These are phyloP conservation scores for Tadarida brasiliensis DNA, from an alignment of 2,797 vertebrate species.

Conservation along the genomic window DNA sequence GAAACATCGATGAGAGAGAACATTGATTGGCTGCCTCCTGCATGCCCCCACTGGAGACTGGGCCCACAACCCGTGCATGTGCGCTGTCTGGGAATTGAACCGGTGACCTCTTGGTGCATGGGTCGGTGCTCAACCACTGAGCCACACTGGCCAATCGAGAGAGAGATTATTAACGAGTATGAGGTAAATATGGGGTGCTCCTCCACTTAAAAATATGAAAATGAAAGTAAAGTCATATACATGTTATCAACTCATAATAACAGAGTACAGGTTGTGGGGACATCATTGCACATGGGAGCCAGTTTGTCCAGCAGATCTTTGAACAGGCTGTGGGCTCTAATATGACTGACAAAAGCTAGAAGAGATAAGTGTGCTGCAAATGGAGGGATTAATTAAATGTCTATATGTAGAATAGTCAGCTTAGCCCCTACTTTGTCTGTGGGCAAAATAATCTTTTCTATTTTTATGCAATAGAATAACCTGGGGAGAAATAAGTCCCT, in stretches of 20 bases:
- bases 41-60: too few species aligned
- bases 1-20: too few species aligned
- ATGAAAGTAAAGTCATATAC: constrained; percentile 15
- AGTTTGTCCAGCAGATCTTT: not conserved
- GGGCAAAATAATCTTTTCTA: not conserved
- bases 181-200: not conserved
- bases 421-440: not conserved
- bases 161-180: not conserved
- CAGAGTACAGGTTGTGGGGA: not conserved
- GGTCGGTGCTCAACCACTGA: too few species aligned
- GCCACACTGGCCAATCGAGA: not conserved
- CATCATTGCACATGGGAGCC: not conserved
- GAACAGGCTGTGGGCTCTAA: not conserved
- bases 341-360: not conserved
- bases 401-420: not conserved
- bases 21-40: too few species aligned
- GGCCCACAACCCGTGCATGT: too few species aligned
- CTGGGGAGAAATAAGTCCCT: not conserved
- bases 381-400: not conserved
- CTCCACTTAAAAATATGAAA: not conserved
- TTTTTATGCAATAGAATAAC: not conserved
- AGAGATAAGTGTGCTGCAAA: not conserved
- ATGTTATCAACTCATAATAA: not conserved
- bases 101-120: too few species aligned
- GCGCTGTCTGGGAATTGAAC: too few species aligned